Percentiles rank a stretch among this genome's conserved stretches.
Conservation (phyloP, 2,113 vertebrate species). For the Rhodinocichla rosea region DNA sequence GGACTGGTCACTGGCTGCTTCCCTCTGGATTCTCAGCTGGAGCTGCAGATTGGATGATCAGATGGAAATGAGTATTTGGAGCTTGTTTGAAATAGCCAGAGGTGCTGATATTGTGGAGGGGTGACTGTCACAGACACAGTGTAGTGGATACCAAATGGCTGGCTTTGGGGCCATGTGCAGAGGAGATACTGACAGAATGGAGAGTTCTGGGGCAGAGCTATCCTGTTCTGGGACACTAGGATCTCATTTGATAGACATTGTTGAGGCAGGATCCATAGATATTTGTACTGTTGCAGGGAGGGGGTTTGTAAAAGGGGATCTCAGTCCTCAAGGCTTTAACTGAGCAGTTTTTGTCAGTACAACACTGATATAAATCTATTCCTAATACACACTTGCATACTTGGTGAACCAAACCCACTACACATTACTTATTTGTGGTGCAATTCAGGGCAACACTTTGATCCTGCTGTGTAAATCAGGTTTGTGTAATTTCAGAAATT, state of each 20-base stretch:
- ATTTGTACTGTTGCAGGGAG: not conserved
- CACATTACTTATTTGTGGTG: not conserved
- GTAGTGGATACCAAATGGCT: not conserved
- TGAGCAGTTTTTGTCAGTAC: not conserved
- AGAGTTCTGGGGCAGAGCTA: not conserved
- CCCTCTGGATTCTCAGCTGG: not conserved
- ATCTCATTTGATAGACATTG: not conserved
- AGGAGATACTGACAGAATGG: not conserved
- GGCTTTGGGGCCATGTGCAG: not conserved
- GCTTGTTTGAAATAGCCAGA: not conserved
- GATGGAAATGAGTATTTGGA: not conserved
- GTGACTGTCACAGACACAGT: not conserved
- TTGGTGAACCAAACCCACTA: not conserved
- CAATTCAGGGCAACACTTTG: constrained; percentile 2
- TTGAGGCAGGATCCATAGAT: not conserved
- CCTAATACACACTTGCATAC: not conserved
- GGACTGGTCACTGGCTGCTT: not conserved
- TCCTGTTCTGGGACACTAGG: not conserved
- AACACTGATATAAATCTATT: not conserved
- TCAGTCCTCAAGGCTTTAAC: not conserved
- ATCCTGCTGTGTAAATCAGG: not conserved
- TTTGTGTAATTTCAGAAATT: not conserved
- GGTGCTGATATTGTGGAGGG: not conserved
- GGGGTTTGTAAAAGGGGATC: not conserved
- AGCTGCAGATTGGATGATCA: not conserved